Evolutionary conservation across 92 coral and sea anemone species (phyloP).

Genomic region (Phenganax marumi): DNA sequence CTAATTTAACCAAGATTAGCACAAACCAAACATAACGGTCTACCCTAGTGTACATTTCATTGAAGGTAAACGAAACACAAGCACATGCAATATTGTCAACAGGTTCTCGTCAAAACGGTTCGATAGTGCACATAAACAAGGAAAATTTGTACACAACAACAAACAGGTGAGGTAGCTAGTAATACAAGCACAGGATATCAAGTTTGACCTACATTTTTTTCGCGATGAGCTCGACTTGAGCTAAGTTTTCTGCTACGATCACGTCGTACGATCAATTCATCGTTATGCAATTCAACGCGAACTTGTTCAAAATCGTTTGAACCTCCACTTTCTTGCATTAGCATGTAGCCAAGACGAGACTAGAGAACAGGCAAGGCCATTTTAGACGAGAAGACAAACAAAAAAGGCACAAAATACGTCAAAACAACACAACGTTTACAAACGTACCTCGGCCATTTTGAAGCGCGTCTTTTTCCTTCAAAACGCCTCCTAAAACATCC

Average conservation of each 20-base stretch:
- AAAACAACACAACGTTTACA: neutral
- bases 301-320: conserved; percentile 39
- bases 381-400: neutral
- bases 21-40: neutral
- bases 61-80: neutral
- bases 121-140: neutral
- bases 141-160: neutral
- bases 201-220: conserved; percentile 30
- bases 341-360: conserved; percentile 40
- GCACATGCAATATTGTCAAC: neutral
- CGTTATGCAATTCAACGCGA: conserved; percentile 39
- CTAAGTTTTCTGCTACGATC: conserved; percentile 20
- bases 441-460: conserved; percentile 15
- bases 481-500: neutral
- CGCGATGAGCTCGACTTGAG: conserved; percentile 15
- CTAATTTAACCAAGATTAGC: neutral
- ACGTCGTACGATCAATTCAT: conserved; percentile 27
- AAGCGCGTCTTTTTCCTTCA: neutral
- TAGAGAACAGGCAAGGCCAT: neutral
- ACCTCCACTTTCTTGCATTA: conserved; percentile 33
- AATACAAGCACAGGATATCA: neutral
- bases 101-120: neutral
- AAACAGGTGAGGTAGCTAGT: neutral
- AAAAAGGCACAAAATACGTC: neutral
- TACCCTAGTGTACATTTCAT: neutral